Evolutionary conservation across 2,113 vertebrate genomes (phyloP).

Genomic region (Silurus glanis): DNA sequence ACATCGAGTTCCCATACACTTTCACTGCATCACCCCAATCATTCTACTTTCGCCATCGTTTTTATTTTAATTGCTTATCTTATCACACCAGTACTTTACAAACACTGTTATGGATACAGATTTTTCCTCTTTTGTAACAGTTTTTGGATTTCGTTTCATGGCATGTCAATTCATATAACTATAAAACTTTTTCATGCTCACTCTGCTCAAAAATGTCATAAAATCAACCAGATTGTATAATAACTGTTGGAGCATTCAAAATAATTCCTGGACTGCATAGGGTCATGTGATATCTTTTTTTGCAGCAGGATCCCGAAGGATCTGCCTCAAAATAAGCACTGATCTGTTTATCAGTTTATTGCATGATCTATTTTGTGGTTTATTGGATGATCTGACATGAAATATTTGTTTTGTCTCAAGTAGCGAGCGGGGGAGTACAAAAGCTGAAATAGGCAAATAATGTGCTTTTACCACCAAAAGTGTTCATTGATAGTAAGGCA

Average conservation of each 20-base stretch:
- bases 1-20: neutral
- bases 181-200: neutral
- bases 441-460: neutral
- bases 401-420: slow-evolving; percentile 32
- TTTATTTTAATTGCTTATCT: neutral
- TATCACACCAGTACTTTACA: neutral
- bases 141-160: neutral
- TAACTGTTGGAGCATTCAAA: neutral
- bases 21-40: neutral
- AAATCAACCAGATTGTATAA: slow-evolving; percentile 4
- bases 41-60: neutral
- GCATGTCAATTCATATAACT: neutral
- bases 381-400: slow-evolving; percentile 21
- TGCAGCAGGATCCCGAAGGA: neutral
- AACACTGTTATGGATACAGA: neutral
- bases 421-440: neutral
- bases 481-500: neutral
- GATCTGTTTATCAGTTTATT: slow-evolving; percentile 27
- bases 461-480: neutral
- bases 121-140: neutral
- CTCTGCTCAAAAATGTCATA: neutral
- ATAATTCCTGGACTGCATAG: slow-evolving; percentile 1
- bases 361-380: slow-evolving; percentile 30
- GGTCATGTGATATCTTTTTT: slow-evolving; percentile 7
- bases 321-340: slow-evolving; percentile 17